These are phyloP conservation scores for Sturnus vulgaris DNA, from an alignment of 2,113 vertebrate species.

Conservation along the genomic window DNA sequence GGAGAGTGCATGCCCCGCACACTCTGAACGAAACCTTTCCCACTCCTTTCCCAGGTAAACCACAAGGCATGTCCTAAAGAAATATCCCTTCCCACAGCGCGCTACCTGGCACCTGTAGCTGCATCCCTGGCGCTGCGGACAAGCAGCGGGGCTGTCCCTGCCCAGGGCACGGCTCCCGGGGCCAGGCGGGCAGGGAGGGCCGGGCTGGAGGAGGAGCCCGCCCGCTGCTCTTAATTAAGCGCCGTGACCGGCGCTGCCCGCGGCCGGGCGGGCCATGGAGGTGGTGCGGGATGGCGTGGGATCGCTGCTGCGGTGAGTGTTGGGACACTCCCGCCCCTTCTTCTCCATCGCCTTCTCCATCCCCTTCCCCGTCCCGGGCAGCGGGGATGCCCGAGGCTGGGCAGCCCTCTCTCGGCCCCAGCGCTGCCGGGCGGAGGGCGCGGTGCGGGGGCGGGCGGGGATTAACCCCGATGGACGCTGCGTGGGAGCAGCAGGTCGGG, in stretches of 20 bases:
- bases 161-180: neutral
- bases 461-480: fast-evolving
- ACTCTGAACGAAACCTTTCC: fast-evolving
- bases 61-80: fast-evolving
- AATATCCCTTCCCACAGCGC: fast-evolving
- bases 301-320: constrained; percentile 63
- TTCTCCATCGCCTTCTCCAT: neutral
- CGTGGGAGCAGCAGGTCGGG: neutral
- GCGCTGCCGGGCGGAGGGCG: neutral
- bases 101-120: fast-evolving
- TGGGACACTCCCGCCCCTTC: neutral
- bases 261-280: neutral
- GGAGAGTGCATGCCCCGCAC: fast-evolving
- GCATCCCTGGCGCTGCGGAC: fast-evolving
- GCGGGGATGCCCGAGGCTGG: fast-evolving
- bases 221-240: neutral
- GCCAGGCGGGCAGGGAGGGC: neutral
- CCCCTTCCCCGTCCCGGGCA: too few species aligned
- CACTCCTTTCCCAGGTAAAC: fast-evolving
- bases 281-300: neutral
- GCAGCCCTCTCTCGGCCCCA: neutral
- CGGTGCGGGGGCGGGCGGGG: neutral
- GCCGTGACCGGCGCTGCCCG: fast-evolving
- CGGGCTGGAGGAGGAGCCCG: neutral
- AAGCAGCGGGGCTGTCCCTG: fast-evolving